A percentile compares a stretch with the other conserved stretches of the same genome.
These are phyloP conservation scores for Chloroceryle amazona DNA, from an alignment of 2,797 vertebrate species.

Conservation along the genomic window DNA sequence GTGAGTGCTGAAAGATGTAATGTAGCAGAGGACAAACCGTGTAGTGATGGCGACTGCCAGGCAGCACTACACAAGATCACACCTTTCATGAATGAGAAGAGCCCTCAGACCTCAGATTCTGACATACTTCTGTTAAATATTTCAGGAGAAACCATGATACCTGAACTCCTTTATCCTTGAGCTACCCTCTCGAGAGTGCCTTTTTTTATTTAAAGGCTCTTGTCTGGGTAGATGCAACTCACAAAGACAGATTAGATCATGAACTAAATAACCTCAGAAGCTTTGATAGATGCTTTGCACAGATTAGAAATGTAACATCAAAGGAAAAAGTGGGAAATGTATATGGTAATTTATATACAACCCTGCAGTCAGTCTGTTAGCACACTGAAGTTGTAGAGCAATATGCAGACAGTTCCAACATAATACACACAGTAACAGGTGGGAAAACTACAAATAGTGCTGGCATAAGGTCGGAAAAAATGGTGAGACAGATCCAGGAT, in stretches of 20 bases:
- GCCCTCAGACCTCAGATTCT: neutral
- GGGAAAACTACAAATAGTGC: slow-evolving; percentile 83
- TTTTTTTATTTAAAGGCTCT: neutral
- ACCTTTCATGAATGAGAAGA: neutral
- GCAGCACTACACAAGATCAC: neutral
- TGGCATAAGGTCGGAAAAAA: slow-evolving; percentile 81
- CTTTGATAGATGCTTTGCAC: neutral
- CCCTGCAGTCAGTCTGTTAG: neutral
- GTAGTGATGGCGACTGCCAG: neutral
- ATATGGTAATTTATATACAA: neutral
- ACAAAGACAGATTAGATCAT: neutral
- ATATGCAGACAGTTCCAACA: slow-evolving; percentile 26
- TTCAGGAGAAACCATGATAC: neutral
- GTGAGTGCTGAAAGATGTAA: neutral
- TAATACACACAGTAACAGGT: slow-evolving; percentile 78
- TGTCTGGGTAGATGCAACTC: neutral
- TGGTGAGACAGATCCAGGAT: slow-evolving; percentile 71
- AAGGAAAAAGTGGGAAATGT: neutral
- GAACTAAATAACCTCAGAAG: neutral
- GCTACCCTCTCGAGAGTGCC: neutral
- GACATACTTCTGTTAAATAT: neutral
- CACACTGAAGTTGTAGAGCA: neutral
- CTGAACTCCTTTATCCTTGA: neutral
- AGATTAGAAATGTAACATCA: neutral
- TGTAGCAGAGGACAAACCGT: neutral